Evolutionary conservation across 2,797 vertebrate species (phyloP), one percentile per base, ranked within the genome.

Genomic region (Valencia hispanica): DNA sequence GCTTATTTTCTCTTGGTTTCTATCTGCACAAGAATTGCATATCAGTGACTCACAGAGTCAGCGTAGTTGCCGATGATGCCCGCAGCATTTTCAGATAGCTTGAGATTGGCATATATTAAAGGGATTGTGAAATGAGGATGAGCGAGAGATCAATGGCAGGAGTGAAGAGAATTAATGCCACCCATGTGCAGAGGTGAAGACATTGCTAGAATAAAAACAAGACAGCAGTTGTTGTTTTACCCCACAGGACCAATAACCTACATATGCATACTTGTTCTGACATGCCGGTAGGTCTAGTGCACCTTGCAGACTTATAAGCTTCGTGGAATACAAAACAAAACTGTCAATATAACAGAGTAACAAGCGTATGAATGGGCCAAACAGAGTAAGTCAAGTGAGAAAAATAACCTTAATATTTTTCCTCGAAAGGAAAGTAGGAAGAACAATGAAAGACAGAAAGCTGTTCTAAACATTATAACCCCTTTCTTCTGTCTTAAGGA

Each of bases 21-120:
- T 81, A 91, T 92, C 83, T 91, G 82, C 87, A 93, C 91, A 81
- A 89, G 77, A 90, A 93, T 84, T 90, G 86, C 85, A 85, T 87
- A 91, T 89, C 78, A 85, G 76, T 78, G 18, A 77, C 72, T 82
- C 82, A 84, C 84, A 92, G 80, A 86, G 72, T 72, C 73, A 55
- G 77, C 0, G 5, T 43, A 59, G 82, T 68, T 85, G 84, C 82
- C 74, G 72, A 34, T 70, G 78, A 84, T 78, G 76, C 84, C 53
- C 78, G 71, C 57, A 74, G 83, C 75, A 73, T 57, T 78, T 80
- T 75, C 82, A 48, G 68, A 79, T 77, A 72, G 77, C 83, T 79
- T 73, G 81, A 79, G 66, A 79, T 63, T 79, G 47, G 51, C 78
- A 65, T 55, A 74, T 69, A 80, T 75, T 84, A 77, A 73, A 75